Conservation (phyloP, 2,797 vertebrate species). For the Squalus acanthias region DNA sequence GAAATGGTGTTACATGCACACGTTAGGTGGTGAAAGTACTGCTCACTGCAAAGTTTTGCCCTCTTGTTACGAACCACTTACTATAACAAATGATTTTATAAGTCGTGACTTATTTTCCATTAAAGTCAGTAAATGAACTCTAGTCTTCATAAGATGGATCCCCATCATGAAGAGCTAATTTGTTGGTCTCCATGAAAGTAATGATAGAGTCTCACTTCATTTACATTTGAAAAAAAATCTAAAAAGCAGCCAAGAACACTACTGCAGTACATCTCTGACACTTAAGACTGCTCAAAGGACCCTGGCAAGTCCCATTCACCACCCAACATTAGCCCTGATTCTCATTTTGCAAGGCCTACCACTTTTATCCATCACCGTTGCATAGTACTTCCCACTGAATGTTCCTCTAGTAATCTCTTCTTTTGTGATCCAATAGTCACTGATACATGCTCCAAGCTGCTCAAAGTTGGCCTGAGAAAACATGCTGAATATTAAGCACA, state of each 20-base stretch:
- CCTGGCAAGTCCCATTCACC: neutral
- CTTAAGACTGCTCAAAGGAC: neutral
- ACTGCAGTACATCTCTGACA: neutral
- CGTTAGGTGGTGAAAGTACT: neutral
- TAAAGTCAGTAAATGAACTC: neutral
- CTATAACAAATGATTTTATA: constrained; percentile 17
- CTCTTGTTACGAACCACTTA: neutral
- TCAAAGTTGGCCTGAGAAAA: neutral
- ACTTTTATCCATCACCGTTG: neutral
- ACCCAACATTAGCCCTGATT: neutral
- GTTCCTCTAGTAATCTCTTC: neutral
- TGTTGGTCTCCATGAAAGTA: constrained; percentile 18
- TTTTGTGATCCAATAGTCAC: neutral
- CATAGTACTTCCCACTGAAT: neutral
- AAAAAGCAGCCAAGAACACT: constrained; percentile 9
- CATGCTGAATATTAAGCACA: neutral
- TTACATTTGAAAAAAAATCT: neutral
- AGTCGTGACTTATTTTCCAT: neutral
- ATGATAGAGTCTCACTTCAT: neutral
- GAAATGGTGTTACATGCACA: neutral
- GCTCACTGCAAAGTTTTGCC: neutral
- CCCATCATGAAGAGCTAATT: neutral
- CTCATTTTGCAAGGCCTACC: constrained; percentile 16
- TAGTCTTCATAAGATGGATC: constrained; percentile 1
- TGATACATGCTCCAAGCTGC: neutral